Base-by-base conservation (phyloP, 2,888 invertebrate genomes). In the Mesoligia furuncula region DNA sequence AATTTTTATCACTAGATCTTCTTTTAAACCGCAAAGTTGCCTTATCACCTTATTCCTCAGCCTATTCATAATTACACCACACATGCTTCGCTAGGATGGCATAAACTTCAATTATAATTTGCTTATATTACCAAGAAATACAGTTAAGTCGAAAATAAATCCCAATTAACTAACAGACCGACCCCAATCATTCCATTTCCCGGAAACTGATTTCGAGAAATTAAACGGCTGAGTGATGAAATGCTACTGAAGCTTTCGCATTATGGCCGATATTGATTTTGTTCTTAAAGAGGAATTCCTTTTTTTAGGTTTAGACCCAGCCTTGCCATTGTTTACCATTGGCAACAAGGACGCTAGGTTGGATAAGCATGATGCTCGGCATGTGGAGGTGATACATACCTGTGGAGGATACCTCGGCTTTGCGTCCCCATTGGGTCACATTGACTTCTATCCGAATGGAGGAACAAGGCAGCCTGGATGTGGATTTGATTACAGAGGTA, bases 361-460 rank as follows among this genome's bases (percentile, higher is more conserved):
- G 72, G 97, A 97, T 91, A 96, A 96, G 75, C 96, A 96, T 71
- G 97, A 97, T 85, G 97, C 97, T 0, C 93, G 96, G 1, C 97
- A 97, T 81, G 97, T 97, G 3, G 97, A 97, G 87, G 97, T 97
- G 31, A 97, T 97, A 59, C 97, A 97, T 89, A 97, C 97, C 0
- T 97, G 97, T 74, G 97, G 97, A 3, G 97, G 97, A 0, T 97
- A 97, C 89, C 94, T 97, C 4, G 97, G 97, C n/a, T 97, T 97
- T 82, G 93, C 96, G 20, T 94, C 97, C 2, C 97, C 97, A 0
- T 90, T 97, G 73, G 97, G 97, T 0, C 97, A 97, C 85, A 97
- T 97, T n/a, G 97, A 97, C 93, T 97, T 97, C 90, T 97, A 97
- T 85, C 97, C 97, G 0, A 97, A 97, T 84, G 97, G 97, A 0